Base-by-base conservation (phyloP, 2,797 vertebrate genomes). In the Echiichthys vipera region DNA sequence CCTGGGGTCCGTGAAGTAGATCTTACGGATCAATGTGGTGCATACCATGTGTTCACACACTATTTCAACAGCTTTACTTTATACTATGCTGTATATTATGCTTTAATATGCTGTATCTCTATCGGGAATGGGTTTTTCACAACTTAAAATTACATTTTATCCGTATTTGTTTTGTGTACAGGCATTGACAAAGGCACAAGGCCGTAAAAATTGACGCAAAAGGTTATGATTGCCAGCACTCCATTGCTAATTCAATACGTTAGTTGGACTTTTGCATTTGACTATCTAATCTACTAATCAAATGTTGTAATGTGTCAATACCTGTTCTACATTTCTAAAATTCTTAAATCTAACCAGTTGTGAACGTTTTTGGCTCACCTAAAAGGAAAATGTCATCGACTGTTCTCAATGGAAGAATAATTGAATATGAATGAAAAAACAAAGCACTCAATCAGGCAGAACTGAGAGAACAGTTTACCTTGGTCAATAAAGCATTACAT, bases 1-100 rank as follows among this genome's bases (percentile, higher is more conserved):
- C 4, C 17, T 18, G 11, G 7, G 15, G 37, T 32, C 32, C 18
- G 24, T 11, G 12, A 27, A 36, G 13, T 37, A 11, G 56, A n/a
- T n/a, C n/a, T n/a, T n/a, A n/a, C n/a, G n/a, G n/a, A 39, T 42
- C 53, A 55, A 59, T 49, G 42, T 37, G 27, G 50, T 36, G 24
- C 18, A 17, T 37, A 55, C 11, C 11, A 37, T 22, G 9, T 45
- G 39, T 27, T 45, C 54, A 42, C 18, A 29, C 9, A 46, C 2
- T 25, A 25, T 5, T 46, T 12, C 39, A 27, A 24, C 24, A 45
- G 17, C 37, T 49, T 49, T n/a, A 43, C 13, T 47, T 30, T 34
- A 32, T 27, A 5, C 13, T 61, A n/a, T n/a, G n/a, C n/a, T n/a
- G n/a, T n/a, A n/a, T n/a, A n/a, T n/a, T n/a, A n/a, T n/a, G n/a